Percentiles rank a stretch among this genome's conserved stretches.
Evolutionary conservation across 2,888 invertebrate genomes (phyloP).

Genomic region (Keiferia lycopersicella): DNA sequence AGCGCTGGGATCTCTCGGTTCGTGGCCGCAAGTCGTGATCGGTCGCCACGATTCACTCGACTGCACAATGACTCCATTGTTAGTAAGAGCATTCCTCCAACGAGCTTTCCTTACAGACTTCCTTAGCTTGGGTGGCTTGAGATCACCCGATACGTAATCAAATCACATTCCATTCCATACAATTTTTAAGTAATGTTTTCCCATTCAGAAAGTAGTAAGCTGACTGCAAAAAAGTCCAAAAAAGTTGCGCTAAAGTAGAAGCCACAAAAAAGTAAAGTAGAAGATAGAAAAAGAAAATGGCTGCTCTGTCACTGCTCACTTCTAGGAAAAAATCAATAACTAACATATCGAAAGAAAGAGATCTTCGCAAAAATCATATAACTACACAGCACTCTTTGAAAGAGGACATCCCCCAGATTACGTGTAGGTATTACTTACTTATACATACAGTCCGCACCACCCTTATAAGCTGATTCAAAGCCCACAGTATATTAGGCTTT

Average conservation of each 20-base stretch:
- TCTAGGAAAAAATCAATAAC: too few relatives aligned
- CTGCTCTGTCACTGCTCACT: too few relatives aligned
- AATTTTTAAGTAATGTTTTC: too few relatives aligned
- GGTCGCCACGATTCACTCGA: slow-evolving; percentile 64
- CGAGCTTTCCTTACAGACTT: slow-evolving; percentile 52
- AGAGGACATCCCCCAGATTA: neutral
- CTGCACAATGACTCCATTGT: slow-evolving; percentile 70
- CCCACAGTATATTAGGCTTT: slow-evolving; percentile 54
- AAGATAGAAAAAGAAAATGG: too few relatives aligned
- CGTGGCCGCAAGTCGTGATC: slow-evolving; percentile 74
- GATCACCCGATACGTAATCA: slow-evolving; percentile 40
- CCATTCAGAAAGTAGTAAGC: too few relatives aligned
- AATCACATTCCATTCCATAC: too few relatives aligned
- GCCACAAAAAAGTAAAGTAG: too few relatives aligned
- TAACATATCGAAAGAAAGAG: too few relatives aligned
- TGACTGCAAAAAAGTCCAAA: too few relatives aligned
- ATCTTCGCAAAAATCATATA: too few relatives aligned
- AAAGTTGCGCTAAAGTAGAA: too few relatives aligned
- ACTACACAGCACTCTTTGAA: too few relatives aligned
- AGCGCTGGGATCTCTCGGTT: slow-evolving; percentile 62
- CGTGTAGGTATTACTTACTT: slow-evolving; percentile 11
- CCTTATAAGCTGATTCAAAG: slow-evolving; percentile 59
- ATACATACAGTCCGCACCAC: slow-evolving; percentile 38
- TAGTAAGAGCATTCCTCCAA: slow-evolving; percentile 52
- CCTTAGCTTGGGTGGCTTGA: slow-evolving; percentile 36